phyloP scores from a whole-genome alignment of 2,888 invertebrate genomes.

The Polylopha cassiicola region DNA sequence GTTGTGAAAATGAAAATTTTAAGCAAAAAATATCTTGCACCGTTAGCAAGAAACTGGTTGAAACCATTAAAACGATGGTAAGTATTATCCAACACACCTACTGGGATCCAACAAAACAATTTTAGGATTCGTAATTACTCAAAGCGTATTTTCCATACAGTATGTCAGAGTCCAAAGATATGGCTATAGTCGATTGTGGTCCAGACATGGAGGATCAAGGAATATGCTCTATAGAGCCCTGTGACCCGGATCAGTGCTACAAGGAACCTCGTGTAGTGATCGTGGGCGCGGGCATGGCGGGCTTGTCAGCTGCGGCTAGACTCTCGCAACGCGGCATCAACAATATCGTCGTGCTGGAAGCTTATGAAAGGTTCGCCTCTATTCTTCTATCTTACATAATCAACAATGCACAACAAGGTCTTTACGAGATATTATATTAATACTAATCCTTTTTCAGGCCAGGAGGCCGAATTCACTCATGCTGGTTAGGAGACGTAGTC shows the following conservation, averaged over 20 bases:
- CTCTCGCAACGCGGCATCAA: slow-evolving; percentile 82
- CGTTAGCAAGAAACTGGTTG: slow-evolving; percentile 35
- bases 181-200: slow-evolving; percentile 42
- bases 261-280: slow-evolving; percentile 82
- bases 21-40: slow-evolving; percentile 28
- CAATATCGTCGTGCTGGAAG: slow-evolving; percentile 84
- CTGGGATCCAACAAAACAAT: no score
- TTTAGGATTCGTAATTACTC: no score
- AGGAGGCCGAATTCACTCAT: slow-evolving; percentile 86
- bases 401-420: no score
- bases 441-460: slow-evolving; percentile 69
- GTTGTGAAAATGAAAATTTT: slow-evolving; percentile 40
- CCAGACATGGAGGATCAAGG: slow-evolving; percentile 55
- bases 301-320: slow-evolving; percentile 85
- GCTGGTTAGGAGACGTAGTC: slow-evolving; percentile 85
- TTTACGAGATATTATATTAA: neutral
- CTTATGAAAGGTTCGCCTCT: slow-evolving; percentile 80
- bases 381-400: neutral
- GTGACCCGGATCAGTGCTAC: slow-evolving; percentile 47
- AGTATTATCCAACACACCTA: slow-evolving; percentile 27
- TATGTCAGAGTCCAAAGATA: slow-evolving; percentile 27
- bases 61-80: slow-evolving; percentile 43
- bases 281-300: slow-evolving; percentile 88
- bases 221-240: slow-evolving; percentile 50
- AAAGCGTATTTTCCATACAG: neutral